Conservation (phyloP, 2,113 vertebrate species). For the Aegotheles bennettii region DNA sequence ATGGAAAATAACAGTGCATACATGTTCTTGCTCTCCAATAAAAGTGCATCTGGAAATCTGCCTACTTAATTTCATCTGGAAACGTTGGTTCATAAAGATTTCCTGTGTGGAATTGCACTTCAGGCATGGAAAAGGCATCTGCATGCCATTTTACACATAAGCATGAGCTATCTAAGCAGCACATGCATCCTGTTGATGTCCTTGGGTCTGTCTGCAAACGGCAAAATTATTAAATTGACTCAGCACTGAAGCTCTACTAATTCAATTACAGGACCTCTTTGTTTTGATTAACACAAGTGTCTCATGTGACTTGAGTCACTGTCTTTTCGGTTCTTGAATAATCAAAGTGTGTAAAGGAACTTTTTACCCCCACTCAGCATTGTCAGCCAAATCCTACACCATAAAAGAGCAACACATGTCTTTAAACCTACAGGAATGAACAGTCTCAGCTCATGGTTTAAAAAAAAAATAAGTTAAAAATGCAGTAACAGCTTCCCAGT, state of each 20-base stretch:
- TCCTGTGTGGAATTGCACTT: not conserved
- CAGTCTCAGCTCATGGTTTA: not conserved
- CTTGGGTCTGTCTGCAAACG: not conserved
- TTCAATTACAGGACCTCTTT: not conserved
- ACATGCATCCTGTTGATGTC: conserved; percentile 35
- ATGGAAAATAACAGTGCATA: not conserved
- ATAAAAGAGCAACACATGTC: not conserved
- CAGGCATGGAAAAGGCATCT: conserved; percentile 17
- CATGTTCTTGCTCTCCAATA: not conserved
- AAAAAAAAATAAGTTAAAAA: not conserved
- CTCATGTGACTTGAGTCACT: not conserved
- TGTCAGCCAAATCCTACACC: not conserved
- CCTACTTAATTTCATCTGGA: not conserved
- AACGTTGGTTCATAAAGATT: not conserved
- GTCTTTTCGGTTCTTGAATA: not conserved
- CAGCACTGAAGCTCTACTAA: not conserved
- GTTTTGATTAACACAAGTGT: not conserved
- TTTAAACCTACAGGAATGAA: not conserved
- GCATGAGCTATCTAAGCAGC: not conserved
- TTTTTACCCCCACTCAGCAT: not conserved
- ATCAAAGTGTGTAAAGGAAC: not conserved
- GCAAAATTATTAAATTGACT: not conserved
- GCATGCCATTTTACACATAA: not conserved
- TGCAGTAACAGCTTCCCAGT: not conserved
- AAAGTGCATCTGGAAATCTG: not conserved